phyloP scores from a whole-genome alignment of 2,797 vertebrate species.

The Malacoraja senta region DNA sequence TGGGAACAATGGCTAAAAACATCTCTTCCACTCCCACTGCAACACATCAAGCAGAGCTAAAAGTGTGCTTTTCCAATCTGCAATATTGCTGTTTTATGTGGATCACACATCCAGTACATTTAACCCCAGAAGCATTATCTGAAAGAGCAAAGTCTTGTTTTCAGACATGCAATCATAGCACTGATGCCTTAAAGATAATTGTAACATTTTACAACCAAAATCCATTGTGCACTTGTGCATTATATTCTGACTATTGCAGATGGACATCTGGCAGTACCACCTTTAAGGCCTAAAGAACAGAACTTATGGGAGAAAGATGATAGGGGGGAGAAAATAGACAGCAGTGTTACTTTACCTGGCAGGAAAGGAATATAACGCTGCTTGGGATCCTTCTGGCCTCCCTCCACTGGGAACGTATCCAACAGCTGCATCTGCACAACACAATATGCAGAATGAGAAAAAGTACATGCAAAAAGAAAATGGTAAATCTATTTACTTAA shows the following conservation, averaged over 20 bases:
- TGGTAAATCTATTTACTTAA: not conserved
- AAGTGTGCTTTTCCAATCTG: not conserved
- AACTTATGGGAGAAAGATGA: not conserved
- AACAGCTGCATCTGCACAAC: constrained; percentile 91
- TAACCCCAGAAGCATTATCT: not conserved
- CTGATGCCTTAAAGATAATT: not conserved
- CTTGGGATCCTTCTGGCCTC: constrained; percentile 97
- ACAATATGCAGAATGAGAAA: constrained; percentile 37
- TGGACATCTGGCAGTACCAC: not conserved
- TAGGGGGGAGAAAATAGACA: not conserved
- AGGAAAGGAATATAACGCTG: constrained; percentile 94
- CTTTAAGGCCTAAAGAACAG: not conserved
- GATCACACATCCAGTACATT: not conserved
- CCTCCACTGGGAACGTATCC: constrained; percentile 98
- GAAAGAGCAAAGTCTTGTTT: not conserved
- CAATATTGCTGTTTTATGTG: not conserved
- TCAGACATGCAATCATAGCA: not conserved
- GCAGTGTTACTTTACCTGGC: constrained; percentile 68
- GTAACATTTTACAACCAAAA: not conserved
- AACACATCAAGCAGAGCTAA: not conserved
- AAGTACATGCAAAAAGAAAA: not conserved
- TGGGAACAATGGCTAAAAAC: not conserved
- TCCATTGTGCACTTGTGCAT: not conserved
- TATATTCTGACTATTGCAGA: not conserved
- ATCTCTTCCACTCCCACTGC: not conserved